phyloP scores from a whole-genome alignment of 2,797 vertebrate genomes.

The Pteropus rufus region DNA sequence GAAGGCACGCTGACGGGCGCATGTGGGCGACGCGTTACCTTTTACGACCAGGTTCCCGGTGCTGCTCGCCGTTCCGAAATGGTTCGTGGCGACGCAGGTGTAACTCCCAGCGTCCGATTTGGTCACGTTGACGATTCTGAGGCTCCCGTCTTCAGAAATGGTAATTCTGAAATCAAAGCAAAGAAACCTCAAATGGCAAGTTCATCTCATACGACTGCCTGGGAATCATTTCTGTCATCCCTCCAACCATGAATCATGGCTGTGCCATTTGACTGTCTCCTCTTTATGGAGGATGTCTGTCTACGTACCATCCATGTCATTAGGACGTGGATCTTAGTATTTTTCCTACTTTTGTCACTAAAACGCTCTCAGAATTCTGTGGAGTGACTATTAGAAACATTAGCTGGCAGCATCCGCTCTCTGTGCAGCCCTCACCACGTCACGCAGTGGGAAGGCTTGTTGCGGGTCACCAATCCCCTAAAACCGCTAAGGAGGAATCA shows the following conservation, averaged over 20 bases:
- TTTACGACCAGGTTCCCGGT: conserved; percentile 94
- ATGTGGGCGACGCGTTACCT: conserved; percentile 84
- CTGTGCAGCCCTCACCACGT: neutral
- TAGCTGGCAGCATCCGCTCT: conserved; percentile 22
- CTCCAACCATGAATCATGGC: neutral
- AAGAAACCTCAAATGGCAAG: conserved; percentile 9
- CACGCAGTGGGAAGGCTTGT: neutral
- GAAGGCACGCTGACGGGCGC: too few species aligned
- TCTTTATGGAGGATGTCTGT: neutral
- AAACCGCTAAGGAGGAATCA: conserved; percentile 53
- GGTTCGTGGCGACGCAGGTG: conserved; percentile 94
- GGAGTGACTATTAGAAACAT: neutral
- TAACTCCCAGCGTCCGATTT: conserved; percentile 92
- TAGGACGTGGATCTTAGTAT: neutral
- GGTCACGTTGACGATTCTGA: conserved; percentile 92
- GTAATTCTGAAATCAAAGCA: conserved; percentile 84
- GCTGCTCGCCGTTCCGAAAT: conserved; percentile 95
- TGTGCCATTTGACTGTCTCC: neutral
- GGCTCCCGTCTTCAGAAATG: conserved; percentile 90
- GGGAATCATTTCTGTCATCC: neutral
- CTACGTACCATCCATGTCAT: neutral
- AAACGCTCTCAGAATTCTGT: conserved; percentile 17
- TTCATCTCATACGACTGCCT: neutral
- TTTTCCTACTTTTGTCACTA: conserved; percentile 46
- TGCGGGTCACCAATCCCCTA: conserved; percentile 24